These are phyloP conservation scores for Pedionomus torquatus DNA, from an alignment of 2,113 vertebrate genomes.

Conservation along the genomic window DNA sequence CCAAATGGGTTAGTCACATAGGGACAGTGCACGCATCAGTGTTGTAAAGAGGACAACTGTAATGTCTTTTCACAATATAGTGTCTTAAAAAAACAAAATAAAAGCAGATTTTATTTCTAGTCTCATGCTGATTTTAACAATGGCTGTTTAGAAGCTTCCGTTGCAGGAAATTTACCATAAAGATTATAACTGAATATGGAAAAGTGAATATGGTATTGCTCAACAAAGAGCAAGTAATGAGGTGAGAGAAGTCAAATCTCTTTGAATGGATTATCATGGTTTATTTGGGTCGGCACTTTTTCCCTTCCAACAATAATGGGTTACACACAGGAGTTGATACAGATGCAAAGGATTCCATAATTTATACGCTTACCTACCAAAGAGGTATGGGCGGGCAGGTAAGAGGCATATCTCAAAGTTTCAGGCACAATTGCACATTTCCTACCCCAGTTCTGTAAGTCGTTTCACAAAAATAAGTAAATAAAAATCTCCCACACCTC, in stretches of 20 bases:
- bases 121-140: background rate
- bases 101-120: background rate
- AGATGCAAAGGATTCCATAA: background rate
- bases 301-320: background rate
- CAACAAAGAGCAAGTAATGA: background rate
- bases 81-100: background rate
- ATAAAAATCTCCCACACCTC: background rate
- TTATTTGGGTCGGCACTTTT: background rate
- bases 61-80: background rate
- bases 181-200: background rate
- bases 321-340: background rate
- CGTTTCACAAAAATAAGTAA: background rate
- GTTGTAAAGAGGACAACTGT: background rate
- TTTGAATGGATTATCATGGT: background rate
- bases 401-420: background rate
- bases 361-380: background rate
- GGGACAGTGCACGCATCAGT: background rate
- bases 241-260: background rate
- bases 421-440: background rate
- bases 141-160: background rate
- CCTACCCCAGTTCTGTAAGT: background rate
- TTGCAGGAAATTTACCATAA: background rate
- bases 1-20: constrained; percentile 37
- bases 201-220: background rate
- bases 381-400: background rate